Evolutionary conservation across 2,797 vertebrate genomes (phyloP).

Genomic region (Tapera naevia): DNA sequence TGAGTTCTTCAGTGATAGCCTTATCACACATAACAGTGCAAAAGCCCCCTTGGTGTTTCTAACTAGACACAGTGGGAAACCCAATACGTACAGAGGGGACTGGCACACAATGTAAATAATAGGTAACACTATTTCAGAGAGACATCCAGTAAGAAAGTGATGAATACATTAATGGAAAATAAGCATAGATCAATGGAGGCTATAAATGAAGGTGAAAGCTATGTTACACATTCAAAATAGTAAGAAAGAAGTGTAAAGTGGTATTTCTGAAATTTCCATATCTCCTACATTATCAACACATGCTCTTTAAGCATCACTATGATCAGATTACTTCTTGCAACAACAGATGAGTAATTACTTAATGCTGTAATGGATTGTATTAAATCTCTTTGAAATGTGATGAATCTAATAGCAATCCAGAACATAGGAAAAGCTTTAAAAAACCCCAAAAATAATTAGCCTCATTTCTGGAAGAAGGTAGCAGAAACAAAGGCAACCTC

Average conservation of each 20-base stretch:
- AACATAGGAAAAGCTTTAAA: not conserved
- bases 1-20: not conserved
- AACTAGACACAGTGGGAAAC: not conserved
- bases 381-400: slow-evolving; percentile 5
- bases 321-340: slow-evolving; percentile 1
- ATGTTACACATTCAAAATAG: not conserved
- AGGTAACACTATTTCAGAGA: not conserved
- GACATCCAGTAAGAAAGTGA: not conserved
- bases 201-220: not conserved
- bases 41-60: not conserved
- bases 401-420: not conserved
- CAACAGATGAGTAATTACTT: slow-evolving; percentile 36
- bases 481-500: not conserved
- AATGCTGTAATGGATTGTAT: slow-evolving; percentile 1
- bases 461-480: not conserved
- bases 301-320: not conserved
- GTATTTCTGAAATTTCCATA: not conserved
- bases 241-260: not conserved
- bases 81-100: not conserved
- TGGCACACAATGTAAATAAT: not conserved
- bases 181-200: not conserved
- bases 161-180: not conserved
- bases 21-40: not conserved
- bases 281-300: not conserved
- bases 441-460: not conserved